Evolutionary conservation across 1,140 invertebrate species (phyloP).

Genomic region (Cotesia typhae): DNA sequence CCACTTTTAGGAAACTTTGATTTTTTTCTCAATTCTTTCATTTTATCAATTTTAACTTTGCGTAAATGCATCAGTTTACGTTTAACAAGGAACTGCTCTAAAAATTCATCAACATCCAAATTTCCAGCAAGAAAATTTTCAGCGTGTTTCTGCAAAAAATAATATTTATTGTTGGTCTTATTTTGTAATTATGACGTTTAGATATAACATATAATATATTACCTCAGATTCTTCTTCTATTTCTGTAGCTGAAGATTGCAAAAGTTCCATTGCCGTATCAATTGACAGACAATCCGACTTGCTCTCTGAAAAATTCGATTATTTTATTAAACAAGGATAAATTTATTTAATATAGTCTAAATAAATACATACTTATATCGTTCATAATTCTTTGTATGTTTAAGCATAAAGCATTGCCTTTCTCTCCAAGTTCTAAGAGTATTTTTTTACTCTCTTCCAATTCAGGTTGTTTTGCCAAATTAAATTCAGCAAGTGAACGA

Average conservation of each 20-base stretch:
- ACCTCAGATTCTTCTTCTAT: constrained; percentile 89
- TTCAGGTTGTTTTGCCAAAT: constrained; percentile 82
- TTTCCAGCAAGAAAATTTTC: constrained; percentile 80
- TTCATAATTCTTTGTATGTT: constrained; percentile 75
- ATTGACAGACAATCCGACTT: constrained; percentile 76
- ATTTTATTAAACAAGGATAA: background rate
- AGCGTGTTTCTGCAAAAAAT: constrained; percentile 66
- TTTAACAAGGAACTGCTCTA: constrained; percentile 78
- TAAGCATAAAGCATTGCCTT: constrained; percentile 73
- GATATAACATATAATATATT: constrained; percentile 24
- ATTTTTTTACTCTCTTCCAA: constrained; percentile 76
- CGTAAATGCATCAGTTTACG: constrained; percentile 82
- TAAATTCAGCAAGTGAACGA: constrained; percentile 85
- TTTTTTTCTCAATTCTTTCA: constrained; percentile 77
- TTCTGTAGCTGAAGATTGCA: constrained; percentile 86
- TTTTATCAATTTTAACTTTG: constrained; percentile 87
- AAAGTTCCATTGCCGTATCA: constrained; percentile 82
- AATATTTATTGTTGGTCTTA: constrained; percentile 8
- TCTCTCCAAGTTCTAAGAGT: constrained; percentile 75
- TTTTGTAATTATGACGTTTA: constrained; percentile 6
- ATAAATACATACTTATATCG: constrained; percentile 70
- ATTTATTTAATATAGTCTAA: constrained; percentile 29
- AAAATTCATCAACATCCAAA: constrained; percentile 79
- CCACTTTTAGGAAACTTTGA: constrained; percentile 51
- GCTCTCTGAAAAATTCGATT: constrained; percentile 66